Percentiles rank a stretch among this genome's conserved stretches.
These are phyloP conservation scores for Benitochromis conjunctus DNA, from an alignment of 2,113 vertebrate genomes.

Conservation along the genomic window DNA sequence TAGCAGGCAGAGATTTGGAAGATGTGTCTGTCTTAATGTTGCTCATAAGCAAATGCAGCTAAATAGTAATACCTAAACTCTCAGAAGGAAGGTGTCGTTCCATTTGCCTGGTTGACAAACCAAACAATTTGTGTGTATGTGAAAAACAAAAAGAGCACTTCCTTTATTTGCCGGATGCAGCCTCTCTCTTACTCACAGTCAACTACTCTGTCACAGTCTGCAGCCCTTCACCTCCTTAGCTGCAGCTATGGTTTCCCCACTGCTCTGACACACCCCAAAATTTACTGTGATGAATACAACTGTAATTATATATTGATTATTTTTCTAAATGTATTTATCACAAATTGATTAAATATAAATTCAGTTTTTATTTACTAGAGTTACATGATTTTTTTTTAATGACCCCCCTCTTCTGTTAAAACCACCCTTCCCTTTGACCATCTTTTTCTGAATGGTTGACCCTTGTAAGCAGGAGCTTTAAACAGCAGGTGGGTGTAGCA, in stretches of 20 bases:
- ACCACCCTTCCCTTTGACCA: background rate
- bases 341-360: background rate
- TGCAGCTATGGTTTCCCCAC: background rate
- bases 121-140: background rate
- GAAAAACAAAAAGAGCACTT: background rate
- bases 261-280: background rate
- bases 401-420: background rate
- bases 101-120: background rate
- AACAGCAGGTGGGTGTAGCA: background rate
- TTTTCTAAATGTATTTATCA: background rate
- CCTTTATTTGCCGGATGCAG: background rate
- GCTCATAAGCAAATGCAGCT: background rate
- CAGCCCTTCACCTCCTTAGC: background rate
- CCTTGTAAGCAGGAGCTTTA: background rate
- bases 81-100: background rate
- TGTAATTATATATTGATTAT: background rate
- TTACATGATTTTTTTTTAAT: background rate
- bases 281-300: background rate
- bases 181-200: background rate
- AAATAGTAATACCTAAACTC: background rate
- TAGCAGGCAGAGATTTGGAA: background rate
- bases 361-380: background rate
- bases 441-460: background rate
- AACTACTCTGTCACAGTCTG: background rate
- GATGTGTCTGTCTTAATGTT: background rate